Evolutionary conservation across 2,797 vertebrate species (phyloP).

Genomic region (Diglossa cyanea): DNA sequence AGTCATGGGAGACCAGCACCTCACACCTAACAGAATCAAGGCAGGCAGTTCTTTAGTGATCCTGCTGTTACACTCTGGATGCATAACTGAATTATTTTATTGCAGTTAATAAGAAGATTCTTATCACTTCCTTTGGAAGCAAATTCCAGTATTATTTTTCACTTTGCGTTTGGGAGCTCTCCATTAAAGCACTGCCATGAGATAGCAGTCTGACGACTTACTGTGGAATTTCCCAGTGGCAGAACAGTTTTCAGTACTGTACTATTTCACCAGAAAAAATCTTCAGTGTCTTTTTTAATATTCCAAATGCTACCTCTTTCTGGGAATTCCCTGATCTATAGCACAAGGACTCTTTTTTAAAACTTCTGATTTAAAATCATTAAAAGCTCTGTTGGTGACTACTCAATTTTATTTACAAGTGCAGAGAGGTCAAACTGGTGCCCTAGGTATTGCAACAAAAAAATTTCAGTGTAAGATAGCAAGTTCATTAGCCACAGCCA

Average conservation of each 20-base stretch:
- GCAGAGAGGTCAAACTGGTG: neutral
- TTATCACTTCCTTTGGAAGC: neutral
- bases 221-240: conserved; percentile 1
- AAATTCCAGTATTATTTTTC: neutral
- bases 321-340: neutral
- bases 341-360: conserved; percentile 11
- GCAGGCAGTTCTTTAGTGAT: neutral
- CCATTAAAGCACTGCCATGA: neutral
- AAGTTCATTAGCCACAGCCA: neutral
- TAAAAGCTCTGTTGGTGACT: neutral
- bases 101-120: neutral
- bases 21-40: neutral
- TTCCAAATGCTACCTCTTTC: neutral
- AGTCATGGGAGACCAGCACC: neutral
- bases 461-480: neutral
- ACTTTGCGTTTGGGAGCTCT: neutral
- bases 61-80: neutral
- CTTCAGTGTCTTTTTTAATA: neutral
- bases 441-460: neutral
- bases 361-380: neutral
- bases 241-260: neutral
- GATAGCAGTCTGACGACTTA: neutral
- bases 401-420: conserved; percentile 4
- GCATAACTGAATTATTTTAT: neutral
- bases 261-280: neutral